Evolutionary conservation across 2,888 invertebrate genomes (phyloP), one percentile per base, ranked within the genome.

Genomic region (Alsophila aescularia): DNA sequence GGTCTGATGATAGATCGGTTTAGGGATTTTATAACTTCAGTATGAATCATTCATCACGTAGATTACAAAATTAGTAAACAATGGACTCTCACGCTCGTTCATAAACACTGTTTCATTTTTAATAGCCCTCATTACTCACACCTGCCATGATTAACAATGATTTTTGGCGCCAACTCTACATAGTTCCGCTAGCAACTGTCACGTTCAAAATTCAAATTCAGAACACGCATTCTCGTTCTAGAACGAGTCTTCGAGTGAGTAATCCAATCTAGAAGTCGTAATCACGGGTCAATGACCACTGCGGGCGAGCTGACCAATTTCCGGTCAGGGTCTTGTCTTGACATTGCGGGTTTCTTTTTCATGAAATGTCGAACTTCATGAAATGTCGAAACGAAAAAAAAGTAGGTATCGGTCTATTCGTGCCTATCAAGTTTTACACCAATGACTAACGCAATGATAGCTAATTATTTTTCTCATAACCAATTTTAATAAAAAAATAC

Each of bases 301-400:
- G 47, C 47, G 52, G 59, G 51, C 61, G 67, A 63, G 67, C 73
- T 74, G 74, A 76, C 79, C 79, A 75, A 77, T 82, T 80, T 75
- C 77, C 83, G 83, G 84, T 83, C 85, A 84, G 75, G 86, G 84
- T 79, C 78, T 68, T 64, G 67, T 70, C 76, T 77, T 82, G 81
- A 83, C 85, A 84, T 81, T 83, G 80, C 73, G 56, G 63, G 69
- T 75, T 76, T 75, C 70, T 72, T 75, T 73, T 77, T 61, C 60
- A 36, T 39, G 14, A 39, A 51, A 40, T 40, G 48, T 49, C 39
- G 39, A 37, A 21, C 21, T 29, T 29, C 4, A 29, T 29, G 29
- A 2, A n/a, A 29, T 29, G 10, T 29, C 2, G 21, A n/a, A 29
- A 29, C 29, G 29, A 29, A n/a, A n/a, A n/a, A n/a, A n/a, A n/a